phyloP scores from a whole-genome alignment of 2,113 vertebrate species.

The Myiagra hebetior region DNA sequence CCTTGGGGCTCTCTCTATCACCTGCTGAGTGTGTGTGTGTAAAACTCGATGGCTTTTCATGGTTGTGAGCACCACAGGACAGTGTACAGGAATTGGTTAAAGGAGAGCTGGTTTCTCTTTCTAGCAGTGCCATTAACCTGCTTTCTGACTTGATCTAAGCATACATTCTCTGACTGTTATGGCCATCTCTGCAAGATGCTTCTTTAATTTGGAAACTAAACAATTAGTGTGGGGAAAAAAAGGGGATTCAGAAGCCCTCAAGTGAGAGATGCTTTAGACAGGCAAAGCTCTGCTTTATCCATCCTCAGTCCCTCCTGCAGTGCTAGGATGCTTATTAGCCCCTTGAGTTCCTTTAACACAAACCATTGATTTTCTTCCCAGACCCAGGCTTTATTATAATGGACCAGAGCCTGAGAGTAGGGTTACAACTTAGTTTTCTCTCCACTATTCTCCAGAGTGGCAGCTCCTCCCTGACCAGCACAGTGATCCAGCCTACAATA shows the following conservation, averaged over 20 bases:
- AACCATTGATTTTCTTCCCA: neutral
- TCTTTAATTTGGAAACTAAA: neutral
- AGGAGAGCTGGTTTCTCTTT: neutral
- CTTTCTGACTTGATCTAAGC: constrained; percentile 4
- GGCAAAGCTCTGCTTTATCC: neutral
- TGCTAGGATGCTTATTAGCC: neutral
- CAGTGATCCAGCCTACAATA: neutral
- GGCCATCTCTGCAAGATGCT: neutral
- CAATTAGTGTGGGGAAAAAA: neutral
- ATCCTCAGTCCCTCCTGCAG: neutral
- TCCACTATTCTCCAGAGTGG: neutral
- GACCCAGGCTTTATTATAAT: neutral
- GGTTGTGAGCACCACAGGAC: neutral
- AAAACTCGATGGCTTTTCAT: constrained; percentile 15
- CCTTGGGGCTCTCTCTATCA: neutral
- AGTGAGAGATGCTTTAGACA: neutral
- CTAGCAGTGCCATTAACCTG: constrained; percentile 34
- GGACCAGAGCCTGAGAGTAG: neutral
- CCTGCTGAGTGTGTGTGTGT: constrained; percentile 24
- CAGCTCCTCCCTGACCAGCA: neutral
- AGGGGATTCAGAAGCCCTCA: neutral
- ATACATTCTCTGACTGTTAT: neutral
- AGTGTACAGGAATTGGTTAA: neutral
- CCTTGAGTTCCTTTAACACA: neutral
- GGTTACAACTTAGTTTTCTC: neutral